phyloP scores from a whole-genome alignment of 2,888 invertebrate species.

The Pyrrhia umbra region DNA sequence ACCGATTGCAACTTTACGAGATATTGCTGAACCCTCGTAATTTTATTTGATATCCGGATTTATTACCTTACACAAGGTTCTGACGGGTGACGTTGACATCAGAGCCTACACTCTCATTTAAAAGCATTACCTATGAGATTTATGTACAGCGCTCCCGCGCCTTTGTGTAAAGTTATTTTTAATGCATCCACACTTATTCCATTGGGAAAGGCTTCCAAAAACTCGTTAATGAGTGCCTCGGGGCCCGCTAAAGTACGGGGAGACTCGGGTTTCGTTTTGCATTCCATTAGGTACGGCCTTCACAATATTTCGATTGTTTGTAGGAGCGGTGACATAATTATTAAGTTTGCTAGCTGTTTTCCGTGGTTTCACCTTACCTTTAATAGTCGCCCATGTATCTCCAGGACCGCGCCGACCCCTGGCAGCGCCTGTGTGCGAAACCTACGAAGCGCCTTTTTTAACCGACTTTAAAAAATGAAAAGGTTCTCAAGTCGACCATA shows the following conservation, averaged over 20 bases:
- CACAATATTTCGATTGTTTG: conserved; percentile 40
- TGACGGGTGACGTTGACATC: conserved; percentile 43
- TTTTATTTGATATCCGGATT: conserved; percentile 52
- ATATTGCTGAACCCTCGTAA: conserved; percentile 49
- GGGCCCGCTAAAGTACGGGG: conserved; percentile 34
- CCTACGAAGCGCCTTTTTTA: too few species aligned
- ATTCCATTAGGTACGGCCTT: conserved; percentile 49
- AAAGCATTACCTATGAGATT: conserved; percentile 53
- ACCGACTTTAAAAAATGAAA: too few species aligned
- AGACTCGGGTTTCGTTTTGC: conserved; percentile 46
- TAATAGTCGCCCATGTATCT: too few species aligned
- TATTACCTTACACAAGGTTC: conserved; percentile 40
- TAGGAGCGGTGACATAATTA: conserved; percentile 37
- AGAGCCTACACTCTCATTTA: conserved; percentile 29
- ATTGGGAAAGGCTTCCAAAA: conserved; percentile 51
- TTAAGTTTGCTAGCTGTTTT: too few species aligned
- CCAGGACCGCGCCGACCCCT: too few species aligned
- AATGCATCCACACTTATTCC: conserved; percentile 58
- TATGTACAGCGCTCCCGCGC: conserved; percentile 34
- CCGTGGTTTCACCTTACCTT: too few species aligned
- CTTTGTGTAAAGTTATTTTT: conserved; percentile 58
- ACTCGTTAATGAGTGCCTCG: conserved; percentile 58
- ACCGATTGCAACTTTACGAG: conserved; percentile 53
- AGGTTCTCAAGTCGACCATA: too few species aligned
- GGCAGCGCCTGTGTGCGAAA: too few species aligned